Conservation (phyloP, 2,888 invertebrate species). For the Apomyelois bistriatella region DNA sequence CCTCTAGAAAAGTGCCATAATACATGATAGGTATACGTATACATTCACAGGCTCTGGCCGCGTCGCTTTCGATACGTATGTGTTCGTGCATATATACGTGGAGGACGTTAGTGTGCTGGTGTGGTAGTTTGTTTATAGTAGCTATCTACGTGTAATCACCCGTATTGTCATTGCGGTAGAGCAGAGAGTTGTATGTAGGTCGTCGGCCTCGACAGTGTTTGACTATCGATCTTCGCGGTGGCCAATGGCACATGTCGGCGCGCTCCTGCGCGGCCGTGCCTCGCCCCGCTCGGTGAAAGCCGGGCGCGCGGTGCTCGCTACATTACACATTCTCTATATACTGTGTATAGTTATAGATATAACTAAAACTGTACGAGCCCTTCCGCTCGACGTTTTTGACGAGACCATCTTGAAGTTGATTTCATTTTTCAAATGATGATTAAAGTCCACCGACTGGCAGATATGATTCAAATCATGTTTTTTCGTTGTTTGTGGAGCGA, state of each 20-base stretch:
- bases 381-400: slow-evolving; percentile 25
- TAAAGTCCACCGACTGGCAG: slow-evolving; percentile 40
- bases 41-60: slow-evolving; percentile 56
- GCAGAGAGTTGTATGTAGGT: slow-evolving; percentile 68
- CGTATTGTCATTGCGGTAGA: slow-evolving; percentile 54
- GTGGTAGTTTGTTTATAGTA: slow-evolving; percentile 82
- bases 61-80: slow-evolving; percentile 64
- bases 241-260: slow-evolving; percentile 83
- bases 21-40: slow-evolving; percentile 51
- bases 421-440: slow-evolving; percentile 47
- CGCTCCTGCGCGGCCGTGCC: slow-evolving; percentile 75
- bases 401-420: slow-evolving; percentile 55
- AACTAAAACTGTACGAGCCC: slow-evolving; percentile 47
- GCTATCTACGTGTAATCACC: slow-evolving; percentile 54
- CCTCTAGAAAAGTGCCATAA: slow-evolving; percentile 76
- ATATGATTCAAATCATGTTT: slow-evolving; percentile 61
- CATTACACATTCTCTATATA: slow-evolving; percentile 45
- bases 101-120: slow-evolving; percentile 64
- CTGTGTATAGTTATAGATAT: slow-evolving; percentile 50
- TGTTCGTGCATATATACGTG: slow-evolving; percentile 64
- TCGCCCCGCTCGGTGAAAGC: slow-evolving; percentile 70
- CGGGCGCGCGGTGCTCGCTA: slow-evolving; percentile 53
- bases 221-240: slow-evolving; percentile 82
- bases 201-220: slow-evolving; percentile 79
- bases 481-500: slow-evolving; percentile 61